phyloP scores from a whole-genome alignment of 2,797 vertebrate genomes.

The Mus caroli region DNA sequence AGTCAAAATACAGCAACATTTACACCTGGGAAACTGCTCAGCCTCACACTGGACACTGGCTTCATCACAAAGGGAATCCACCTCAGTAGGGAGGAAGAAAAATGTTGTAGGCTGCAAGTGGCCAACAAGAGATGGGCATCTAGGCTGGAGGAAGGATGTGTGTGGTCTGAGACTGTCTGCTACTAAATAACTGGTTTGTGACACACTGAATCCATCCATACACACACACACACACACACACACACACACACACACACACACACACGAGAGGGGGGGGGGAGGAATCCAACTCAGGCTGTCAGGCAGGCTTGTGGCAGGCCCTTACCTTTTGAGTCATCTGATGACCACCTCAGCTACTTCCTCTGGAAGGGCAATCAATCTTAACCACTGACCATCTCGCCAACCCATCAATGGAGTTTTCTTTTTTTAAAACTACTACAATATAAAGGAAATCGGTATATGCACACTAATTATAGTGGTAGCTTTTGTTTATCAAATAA shows the following conservation, averaged over 20 bases:
- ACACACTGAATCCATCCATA: not conserved
- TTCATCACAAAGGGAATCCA: not conserved
- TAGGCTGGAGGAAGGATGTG: not conserved
- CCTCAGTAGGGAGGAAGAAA: not conserved
- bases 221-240: no score
- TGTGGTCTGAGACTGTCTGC: not conserved
- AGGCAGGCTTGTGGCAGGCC: not conserved
- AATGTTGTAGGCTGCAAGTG: not conserved
- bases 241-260: no score
- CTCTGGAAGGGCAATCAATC: not conserved
- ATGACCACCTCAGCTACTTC: not conserved
- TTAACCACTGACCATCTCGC: not conserved
- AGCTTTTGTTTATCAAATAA: slow-evolving; percentile 10
- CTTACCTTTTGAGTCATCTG: not conserved
- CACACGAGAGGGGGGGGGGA: no score
- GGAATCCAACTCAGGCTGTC: not conserved
- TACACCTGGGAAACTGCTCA: not conserved
- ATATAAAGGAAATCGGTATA: not conserved
- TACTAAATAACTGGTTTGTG: not conserved
- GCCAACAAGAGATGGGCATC: not conserved
- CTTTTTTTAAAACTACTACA: not conserved
- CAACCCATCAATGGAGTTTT: not conserved
- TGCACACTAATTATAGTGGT: not conserved
- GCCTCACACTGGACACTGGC: not conserved
- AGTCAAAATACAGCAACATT: not conserved